Evolutionary conservation across 2,888 invertebrate genomes (phyloP), one percentile per base, ranked within the genome.

Genomic region (Diaphora mendica): DNA sequence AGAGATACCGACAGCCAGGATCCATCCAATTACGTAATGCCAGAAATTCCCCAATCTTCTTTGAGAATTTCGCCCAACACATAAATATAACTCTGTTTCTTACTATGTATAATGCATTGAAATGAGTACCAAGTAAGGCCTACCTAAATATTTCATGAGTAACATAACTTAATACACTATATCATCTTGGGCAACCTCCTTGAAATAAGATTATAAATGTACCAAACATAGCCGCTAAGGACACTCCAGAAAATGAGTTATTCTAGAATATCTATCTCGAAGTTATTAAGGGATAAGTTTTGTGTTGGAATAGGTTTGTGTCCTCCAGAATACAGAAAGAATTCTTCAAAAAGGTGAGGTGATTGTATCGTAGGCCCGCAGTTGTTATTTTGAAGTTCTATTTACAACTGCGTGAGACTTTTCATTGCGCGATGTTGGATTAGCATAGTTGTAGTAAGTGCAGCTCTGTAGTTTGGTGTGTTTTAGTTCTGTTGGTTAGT

Each of bases 81-180:
- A 62, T 62, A 17, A 62, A 62, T 62, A 62, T 62, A 30, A 62
- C 7, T 30, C 26, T 4, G 26, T 17, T 62, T 62, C 62, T 26
- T 15, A 59, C n/a, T 62, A 62, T 62, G 62, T 62, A 62, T 62
- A 62, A 62, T 62, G 62, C 30, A 62, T 30, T 62, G 62, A 17
- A 62, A 62, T 62, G 62, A 30, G 62, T 62, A 62, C 62, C 30
- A 62, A 62, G 62, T 30, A 30, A 30, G 62, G 26, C 39, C 11
- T 35, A 64, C 39, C 68, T 55, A 26, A 62, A 62, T 62, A 62
- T 62, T 62, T 30, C 17, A 62, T 17, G 17, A 62, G 62, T 3
- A 26, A 62, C 15, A 62, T 62, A 26, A 26, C 59, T 26, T 59
- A 59, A 62, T 30, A 62, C 30, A 62, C 7, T 62, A 62, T 17